Conservation (phyloP, 2,888 invertebrate genomes). For the Drosophila anceps region DNA sequence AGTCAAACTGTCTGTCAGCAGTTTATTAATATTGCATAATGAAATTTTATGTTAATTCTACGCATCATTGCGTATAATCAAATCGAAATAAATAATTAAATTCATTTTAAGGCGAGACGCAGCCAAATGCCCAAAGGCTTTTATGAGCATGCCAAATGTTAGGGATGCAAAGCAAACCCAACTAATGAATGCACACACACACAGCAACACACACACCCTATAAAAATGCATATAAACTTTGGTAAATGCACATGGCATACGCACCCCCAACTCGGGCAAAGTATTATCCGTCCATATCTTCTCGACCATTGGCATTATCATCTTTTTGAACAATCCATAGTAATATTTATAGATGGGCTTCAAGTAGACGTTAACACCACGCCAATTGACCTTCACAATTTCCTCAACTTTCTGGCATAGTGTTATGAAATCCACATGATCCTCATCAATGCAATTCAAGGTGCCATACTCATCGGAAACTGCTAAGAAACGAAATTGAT, state of each 20-base stretch:
- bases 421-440: slow-evolving; percentile 82
- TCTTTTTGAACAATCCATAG: slow-evolving; percentile 80
- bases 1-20: slow-evolving; percentile 62
- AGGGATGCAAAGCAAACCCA: slow-evolving; percentile 40
- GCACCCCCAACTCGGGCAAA: slow-evolving; percentile 83
- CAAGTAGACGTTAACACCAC: slow-evolving; percentile 83
- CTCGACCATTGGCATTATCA: slow-evolving; percentile 83
- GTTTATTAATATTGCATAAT: slow-evolving; percentile 82
- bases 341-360: slow-evolving; percentile 85
- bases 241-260: slow-evolving; percentile 25
- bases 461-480: slow-evolving; percentile 77
- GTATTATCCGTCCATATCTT: slow-evolving; percentile 81
- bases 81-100: slow-evolving; percentile 84
- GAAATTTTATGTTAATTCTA: slow-evolving; percentile 85
- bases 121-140: slow-evolving; percentile 52
- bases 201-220: slow-evolving; percentile 1
- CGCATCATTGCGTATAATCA: slow-evolving; percentile 84
- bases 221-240: background rate
- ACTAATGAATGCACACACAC: slow-evolving; percentile 8
- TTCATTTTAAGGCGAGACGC: slow-evolving; percentile 72
- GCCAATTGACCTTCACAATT: slow-evolving; percentile 83
- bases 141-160: slow-evolving; percentile 26
- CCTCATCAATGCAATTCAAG: slow-evolving; percentile 81
- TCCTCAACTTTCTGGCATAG: slow-evolving; percentile 82
- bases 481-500: slow-evolving; percentile 17